These are phyloP conservation scores for Drosophila nikananu DNA, from an alignment of 1,140 invertebrate species.

Conservation along the genomic window DNA sequence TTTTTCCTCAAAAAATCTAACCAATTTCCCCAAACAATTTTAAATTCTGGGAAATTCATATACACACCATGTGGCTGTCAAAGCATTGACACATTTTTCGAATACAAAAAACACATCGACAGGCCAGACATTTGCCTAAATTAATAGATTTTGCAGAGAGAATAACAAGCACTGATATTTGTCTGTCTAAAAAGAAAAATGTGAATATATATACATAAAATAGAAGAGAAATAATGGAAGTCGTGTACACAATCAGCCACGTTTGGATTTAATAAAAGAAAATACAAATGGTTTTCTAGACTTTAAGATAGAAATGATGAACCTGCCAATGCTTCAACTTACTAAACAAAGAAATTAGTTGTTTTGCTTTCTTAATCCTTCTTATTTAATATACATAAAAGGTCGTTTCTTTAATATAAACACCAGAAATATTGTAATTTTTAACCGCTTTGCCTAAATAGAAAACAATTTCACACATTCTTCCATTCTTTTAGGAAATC, in stretches of 20 bases:
- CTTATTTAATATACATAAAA: not conserved
- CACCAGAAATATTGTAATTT: not conserved
- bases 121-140: not conserved
- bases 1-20: not conserved
- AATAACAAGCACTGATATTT: not conserved
- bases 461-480: conserved; percentile 2
- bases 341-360: not conserved
- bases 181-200: not conserved
- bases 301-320: not conserved
- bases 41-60: conserved; percentile 1
- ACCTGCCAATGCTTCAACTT: not conserved
- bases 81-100: conserved; percentile 16
- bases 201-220: not conserved
- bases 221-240: not conserved
- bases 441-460: not conserved
- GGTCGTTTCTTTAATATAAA: not conserved
- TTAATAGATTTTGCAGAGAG: conserved; percentile 1
- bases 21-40: not conserved
- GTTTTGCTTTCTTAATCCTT: not conserved
- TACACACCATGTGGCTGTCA: conserved; percentile 7
- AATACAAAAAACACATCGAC: conserved; percentile 45
- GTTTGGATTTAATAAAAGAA: not conserved
- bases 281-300: not conserved
- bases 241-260: not conserved
- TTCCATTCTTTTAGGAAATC: not conserved